phyloP scores from a whole-genome alignment of 2,113 vertebrate species.

The Rhadina sibilatrix region DNA sequence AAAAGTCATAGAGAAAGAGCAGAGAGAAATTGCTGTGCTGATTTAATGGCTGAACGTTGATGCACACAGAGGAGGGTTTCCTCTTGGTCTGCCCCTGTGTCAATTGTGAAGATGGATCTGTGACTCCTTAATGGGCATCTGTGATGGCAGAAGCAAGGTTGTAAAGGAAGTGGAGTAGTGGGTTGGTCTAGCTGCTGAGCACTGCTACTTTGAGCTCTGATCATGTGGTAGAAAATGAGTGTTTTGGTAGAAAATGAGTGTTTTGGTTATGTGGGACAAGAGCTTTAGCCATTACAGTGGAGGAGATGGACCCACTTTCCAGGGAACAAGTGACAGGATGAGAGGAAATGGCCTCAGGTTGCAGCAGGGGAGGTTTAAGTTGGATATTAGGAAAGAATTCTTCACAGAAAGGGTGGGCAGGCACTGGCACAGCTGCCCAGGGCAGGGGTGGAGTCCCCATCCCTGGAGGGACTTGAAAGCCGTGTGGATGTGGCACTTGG shows the following conservation, averaged over 20 bases:
- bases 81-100: neutral
- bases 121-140: neutral
- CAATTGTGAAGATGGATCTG: neutral
- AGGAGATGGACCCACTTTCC: neutral
- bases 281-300: fast-evolving
- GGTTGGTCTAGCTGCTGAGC: neutral
- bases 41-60: fast-evolving
- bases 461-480: neutral
- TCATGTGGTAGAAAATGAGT: neutral
- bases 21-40: neutral
- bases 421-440: neutral
- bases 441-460: neutral
- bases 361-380: neutral
- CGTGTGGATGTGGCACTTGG: neutral
- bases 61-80: neutral
- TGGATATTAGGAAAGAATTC: neutral
- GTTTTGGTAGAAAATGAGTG: neutral
- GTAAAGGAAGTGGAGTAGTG: neutral
- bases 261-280: neutral
- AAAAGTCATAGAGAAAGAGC: neutral
- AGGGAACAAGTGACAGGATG: neutral
- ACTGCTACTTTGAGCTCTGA: neutral
- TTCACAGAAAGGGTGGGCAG: neutral
- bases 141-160: neutral
- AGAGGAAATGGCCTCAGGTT: neutral